These are phyloP conservation scores for Sphaeramia orbicularis DNA, from an alignment of 2,797 vertebrate species.

Conservation along the genomic window DNA sequence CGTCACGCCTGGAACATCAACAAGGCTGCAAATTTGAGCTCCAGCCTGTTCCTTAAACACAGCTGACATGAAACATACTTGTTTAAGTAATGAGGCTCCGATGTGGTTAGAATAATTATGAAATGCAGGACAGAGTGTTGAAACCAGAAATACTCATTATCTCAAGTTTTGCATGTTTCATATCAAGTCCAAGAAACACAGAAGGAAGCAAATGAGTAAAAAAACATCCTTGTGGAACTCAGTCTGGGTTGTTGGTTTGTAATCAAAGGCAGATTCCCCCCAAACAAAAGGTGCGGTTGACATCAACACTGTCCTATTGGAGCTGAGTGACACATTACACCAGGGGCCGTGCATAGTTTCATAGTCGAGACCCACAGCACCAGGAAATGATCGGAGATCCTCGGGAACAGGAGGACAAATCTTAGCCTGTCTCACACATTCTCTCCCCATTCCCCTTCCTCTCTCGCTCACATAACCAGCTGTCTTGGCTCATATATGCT, in stretches of 20 bases:
- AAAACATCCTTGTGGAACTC: conserved; percentile 2
- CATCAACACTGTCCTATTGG: conserved; percentile 42
- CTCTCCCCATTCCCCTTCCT: conserved; percentile 51
- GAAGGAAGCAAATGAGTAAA: conserved; percentile 7
- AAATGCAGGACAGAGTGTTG: background rate
- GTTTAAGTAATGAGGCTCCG: conserved; percentile 14
- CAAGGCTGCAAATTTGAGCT: conserved; percentile 16
- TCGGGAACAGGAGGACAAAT: conserved; percentile 71
- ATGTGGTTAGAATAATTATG: conserved; percentile 5
- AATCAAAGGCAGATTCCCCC: conserved; percentile 22
- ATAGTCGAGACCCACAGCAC: conserved; percentile 31
- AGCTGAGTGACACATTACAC: conserved; percentile 38
- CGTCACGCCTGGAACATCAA: conserved; percentile 1
- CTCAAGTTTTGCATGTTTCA: background rate
- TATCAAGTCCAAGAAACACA: background rate
- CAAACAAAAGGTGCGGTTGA: conserved; percentile 39
- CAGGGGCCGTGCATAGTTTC: conserved; percentile 45
- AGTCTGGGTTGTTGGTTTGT: conserved; percentile 14
- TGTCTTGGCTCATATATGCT: conserved; percentile 79
- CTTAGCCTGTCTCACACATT: conserved; percentile 71
- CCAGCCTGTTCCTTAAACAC: conserved; percentile 12
- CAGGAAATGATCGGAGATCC: conserved; percentile 73
- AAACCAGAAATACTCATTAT: background rate
- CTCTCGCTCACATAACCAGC: conserved; percentile 77
- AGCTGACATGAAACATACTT: background rate